Evolutionary conservation across 2,113 vertebrate species (phyloP).

Genomic region (Myotis brandtii): DNA sequence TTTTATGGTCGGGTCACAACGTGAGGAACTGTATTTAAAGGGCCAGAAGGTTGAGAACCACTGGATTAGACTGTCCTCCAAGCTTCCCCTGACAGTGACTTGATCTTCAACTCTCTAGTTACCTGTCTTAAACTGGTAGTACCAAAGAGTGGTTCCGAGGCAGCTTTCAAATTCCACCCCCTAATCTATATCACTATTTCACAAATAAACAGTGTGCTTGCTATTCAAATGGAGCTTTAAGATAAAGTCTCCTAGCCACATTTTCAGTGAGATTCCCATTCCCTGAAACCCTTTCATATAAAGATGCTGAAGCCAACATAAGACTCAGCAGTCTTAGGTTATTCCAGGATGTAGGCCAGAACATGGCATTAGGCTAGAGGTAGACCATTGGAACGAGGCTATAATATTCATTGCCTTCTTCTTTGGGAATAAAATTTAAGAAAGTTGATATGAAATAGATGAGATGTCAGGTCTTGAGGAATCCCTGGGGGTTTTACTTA

Average conservation of each 20-base stretch:
- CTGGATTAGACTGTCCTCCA: neutral
- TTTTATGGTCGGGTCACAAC: too few relatives aligned
- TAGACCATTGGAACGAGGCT: neutral
- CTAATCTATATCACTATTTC: neutral
- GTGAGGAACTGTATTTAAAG: too few relatives aligned
- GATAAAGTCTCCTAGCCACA: neutral
- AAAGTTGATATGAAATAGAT: constrained; percentile 20
- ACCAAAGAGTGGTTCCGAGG: neutral
- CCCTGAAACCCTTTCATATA: neutral
- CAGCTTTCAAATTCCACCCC: neutral
- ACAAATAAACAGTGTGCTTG: neutral
- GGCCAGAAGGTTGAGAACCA: too few relatives aligned
- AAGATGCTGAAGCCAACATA: neutral
- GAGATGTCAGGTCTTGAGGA: neutral
- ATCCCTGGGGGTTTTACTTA: neutral
- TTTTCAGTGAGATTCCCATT: neutral
- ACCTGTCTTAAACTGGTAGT: neutral
- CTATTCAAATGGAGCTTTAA: neutral
- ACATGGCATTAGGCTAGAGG: neutral
- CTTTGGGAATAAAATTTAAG: constrained; percentile 36
- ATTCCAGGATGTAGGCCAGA: neutral
- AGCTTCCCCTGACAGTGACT: neutral
- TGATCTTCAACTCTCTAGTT: neutral
- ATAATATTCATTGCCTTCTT: neutral
- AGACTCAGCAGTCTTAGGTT: neutral